These are phyloP conservation scores for Brachyistius frenatus DNA, from an alignment of 2,113 vertebrate genomes.

Conservation along the genomic window DNA sequence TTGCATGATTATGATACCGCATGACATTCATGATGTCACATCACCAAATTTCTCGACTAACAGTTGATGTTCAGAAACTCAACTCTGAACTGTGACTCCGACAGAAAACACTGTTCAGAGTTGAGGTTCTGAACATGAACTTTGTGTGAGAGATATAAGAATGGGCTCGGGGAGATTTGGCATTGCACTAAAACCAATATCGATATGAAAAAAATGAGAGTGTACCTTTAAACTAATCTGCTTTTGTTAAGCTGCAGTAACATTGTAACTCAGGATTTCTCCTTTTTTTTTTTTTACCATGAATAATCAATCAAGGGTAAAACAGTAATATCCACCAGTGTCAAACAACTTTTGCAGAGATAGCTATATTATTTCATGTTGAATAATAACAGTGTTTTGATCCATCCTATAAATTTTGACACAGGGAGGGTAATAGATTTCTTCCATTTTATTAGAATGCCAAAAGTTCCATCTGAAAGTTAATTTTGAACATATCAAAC, in stretches of 20 bases:
- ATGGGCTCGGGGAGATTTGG: not conserved
- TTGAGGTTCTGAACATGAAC: too few species aligned
- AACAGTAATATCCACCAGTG: slow-evolving; percentile 23
- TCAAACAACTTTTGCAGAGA: slow-evolving; percentile 5
- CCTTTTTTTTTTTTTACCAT: slow-evolving; percentile 6
- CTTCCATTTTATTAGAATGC: not conserved
- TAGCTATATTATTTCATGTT: slow-evolving; percentile 20
- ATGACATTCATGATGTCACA: too few species aligned
- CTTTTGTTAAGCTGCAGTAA: too few species aligned
- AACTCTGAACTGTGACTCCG: too few species aligned
- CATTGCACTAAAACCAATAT: not conserved
- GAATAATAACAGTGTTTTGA: slow-evolving; percentile 11
- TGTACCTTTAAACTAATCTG: too few species aligned
- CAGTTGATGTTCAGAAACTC: too few species aligned
- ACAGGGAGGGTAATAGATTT: not conserved
- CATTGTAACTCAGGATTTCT: not conserved
- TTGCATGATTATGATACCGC: too few species aligned
- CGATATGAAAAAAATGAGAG: too few species aligned
- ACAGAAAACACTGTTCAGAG: too few species aligned
- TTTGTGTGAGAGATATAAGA: too few species aligned
- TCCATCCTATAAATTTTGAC: not conserved
- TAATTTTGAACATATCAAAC: not conserved
- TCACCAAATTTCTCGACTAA: too few species aligned
- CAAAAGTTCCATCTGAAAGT: not conserved
- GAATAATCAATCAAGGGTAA: slow-evolving; percentile 11